Evolutionary conservation across 2,113 vertebrate genomes (phyloP).

Genomic region (Dipodomys spectabilis): DNA sequence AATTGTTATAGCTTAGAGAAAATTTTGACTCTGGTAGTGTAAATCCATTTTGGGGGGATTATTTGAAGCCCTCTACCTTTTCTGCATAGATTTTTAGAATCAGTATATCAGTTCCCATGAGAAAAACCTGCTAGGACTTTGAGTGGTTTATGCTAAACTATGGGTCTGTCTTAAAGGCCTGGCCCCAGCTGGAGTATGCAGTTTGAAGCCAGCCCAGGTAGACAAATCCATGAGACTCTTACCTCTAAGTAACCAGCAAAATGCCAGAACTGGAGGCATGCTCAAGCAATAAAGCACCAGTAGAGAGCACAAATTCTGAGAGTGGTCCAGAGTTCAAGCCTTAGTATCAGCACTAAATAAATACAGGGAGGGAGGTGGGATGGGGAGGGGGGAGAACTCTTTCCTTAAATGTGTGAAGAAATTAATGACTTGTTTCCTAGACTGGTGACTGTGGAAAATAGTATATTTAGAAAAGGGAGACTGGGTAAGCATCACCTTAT

Average conservation of each 20-base stretch:
- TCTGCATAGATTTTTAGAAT: background rate
- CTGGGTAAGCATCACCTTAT: background rate
- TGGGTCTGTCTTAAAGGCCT: background rate
- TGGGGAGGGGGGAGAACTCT: background rate
- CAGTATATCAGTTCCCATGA: background rate
- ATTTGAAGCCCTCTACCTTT: background rate
- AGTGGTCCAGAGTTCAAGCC: too few relatives aligned
- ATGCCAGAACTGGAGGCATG: too few relatives aligned
- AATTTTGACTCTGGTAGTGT: background rate
- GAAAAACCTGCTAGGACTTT: background rate
- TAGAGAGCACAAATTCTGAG: too few relatives aligned
- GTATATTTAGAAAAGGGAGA: background rate
- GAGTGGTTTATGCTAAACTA: background rate
- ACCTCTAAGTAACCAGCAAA: too few relatives aligned
- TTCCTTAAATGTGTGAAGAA: background rate
- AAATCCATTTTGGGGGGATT: background rate
- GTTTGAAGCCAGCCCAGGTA: too few relatives aligned
- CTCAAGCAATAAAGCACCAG: too few relatives aligned
- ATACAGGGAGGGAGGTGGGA: too few relatives aligned
- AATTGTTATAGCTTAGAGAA: background rate
- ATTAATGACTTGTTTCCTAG: background rate
- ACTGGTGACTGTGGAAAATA: background rate
- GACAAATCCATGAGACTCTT: too few relatives aligned
- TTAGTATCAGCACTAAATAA: too few relatives aligned
- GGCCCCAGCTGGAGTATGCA: background rate